Base-by-base conservation (phyloP, 2,113 vertebrate genomes). In the Dermatemys mawii region DNA sequence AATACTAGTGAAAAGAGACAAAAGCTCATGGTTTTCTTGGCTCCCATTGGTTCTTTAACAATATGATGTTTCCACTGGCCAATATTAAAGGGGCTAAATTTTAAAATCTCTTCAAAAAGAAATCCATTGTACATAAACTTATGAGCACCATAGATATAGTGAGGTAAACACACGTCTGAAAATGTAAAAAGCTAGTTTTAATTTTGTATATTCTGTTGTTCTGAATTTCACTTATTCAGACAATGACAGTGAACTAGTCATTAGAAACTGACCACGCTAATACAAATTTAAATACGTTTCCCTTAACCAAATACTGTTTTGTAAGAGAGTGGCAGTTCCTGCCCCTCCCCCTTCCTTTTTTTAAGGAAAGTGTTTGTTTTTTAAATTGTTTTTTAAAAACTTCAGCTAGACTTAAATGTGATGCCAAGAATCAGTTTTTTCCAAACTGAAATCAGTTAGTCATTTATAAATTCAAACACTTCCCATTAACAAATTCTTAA, bases 1-100 rank as follows among this genome's bases (percentile, higher is more conserved):
- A 75, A 41, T 55, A 49, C 0, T 0, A 86, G 84, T 1, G 0
- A 38, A 16, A 63, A 1, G 1, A 81, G 83, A 93, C 63, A 67
- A 32, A 0, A 50, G 51, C 86, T 70, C 0, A 0, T 60, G 70
- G 3, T 19, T 55, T 84, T 90, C 94, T 93, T 94, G 90, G 11
- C 13, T 60, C 50, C 1, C 19, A 76, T 84, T 89, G 81, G 10
- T 80, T 84, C 51, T 83, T 2, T 63, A 2, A 0, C n/a, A 44
- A 75, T 41, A 24, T 22, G 85, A 16, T 53, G 60, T 91, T 76
- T 1, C 32, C 11, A 41, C 9, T 75, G n/a, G 38, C 38, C 11
- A 44, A 26, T 44, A 75, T 75, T 75, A 75, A 12, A 26, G 70
- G n/a, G 21, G 11, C 38, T 10, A 8, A 73, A 73, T 41, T 41